These are phyloP conservation scores for Amphiura filiformis DNA, from an alignment of 35 echinoderm and acorn worm genomes.

Conservation along the genomic window DNA sequence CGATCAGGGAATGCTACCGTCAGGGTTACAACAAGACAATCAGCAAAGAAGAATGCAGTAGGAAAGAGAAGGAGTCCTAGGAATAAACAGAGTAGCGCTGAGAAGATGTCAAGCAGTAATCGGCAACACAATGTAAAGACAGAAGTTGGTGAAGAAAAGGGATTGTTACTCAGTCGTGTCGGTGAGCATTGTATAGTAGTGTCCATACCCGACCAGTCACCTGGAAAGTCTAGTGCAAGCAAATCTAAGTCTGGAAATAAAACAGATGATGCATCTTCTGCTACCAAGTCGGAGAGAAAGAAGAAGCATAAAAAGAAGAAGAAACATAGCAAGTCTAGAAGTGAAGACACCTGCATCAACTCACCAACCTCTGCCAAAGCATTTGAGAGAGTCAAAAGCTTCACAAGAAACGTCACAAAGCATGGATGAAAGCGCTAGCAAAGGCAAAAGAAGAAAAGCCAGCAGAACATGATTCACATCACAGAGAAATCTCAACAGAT, in stretches of 20 bases:
- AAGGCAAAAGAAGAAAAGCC: background rate
- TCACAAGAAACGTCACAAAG: slow-evolving; percentile 7
- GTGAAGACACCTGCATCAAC: background rate
- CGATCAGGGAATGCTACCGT: background rate
- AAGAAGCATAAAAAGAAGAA: background rate
- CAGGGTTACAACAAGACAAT: background rate
- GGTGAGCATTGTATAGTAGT: slow-evolving; percentile 46
- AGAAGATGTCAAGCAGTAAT: too few species aligned
- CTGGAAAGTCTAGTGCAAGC: background rate
- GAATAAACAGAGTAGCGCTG: background rate
- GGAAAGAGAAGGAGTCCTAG: background rate
- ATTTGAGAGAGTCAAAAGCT: background rate
- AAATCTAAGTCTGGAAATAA: background rate
- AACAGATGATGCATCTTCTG: background rate
- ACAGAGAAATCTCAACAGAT: background rate
- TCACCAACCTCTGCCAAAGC: background rate
- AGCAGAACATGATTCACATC: background rate
- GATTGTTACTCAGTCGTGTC: slow-evolving; percentile 31
- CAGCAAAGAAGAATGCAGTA: background rate
- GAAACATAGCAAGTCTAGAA: background rate
- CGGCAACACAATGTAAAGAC: too few species aligned
- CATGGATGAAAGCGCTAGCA: background rate
- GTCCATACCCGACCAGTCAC: background rate
- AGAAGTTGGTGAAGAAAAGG: background rate
- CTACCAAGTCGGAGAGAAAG: background rate